Evolutionary conservation across 2,113 vertebrate species (phyloP).

Genomic region (Trichechus manatus): DNA sequence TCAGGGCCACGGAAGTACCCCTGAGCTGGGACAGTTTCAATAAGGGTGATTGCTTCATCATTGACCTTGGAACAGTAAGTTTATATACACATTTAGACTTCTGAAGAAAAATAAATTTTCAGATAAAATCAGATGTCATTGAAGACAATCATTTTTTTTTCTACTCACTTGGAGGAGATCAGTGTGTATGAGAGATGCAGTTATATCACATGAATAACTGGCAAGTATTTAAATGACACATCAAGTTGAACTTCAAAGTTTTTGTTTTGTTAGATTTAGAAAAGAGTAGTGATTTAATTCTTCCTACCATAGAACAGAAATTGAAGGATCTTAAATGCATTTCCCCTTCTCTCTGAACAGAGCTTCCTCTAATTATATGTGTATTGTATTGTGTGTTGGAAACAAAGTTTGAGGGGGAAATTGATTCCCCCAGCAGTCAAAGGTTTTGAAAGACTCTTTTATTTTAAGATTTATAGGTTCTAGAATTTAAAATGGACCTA

Average conservation of each 20-base stretch:
- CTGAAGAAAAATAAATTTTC: not conserved
- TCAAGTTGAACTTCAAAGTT: conserved; percentile 26
- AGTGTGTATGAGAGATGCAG: not conserved
- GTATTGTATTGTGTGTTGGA: conserved; percentile 13
- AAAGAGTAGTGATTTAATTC: conserved; percentile 60
- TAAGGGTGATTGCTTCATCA: conserved; percentile 95
- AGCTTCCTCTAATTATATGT: conserved; percentile 72
- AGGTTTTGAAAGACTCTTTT: conserved; percentile 26
- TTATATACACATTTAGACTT: rapidly evolving
- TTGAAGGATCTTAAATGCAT: conserved; percentile 10
- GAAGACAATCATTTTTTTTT: not conserved
- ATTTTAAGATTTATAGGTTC: not conserved
- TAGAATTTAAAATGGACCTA: conserved; percentile 25
- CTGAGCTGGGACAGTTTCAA: conserved; percentile 95
- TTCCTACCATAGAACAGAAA: conserved; percentile 66
- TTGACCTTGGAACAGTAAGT: conserved; percentile 95
- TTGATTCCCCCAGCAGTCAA: not conserved
- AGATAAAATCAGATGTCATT: not conserved
- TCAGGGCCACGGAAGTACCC: conserved; percentile 94
- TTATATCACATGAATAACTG: not conserved
- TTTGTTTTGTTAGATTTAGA: conserved; percentile 59
- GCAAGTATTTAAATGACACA: conserved; percentile 26
- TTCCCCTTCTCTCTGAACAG: conserved; percentile 57
- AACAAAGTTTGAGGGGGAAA: not conserved
- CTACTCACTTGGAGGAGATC: not conserved